Base-by-base conservation (phyloP, 2,888 invertebrate species). In the Tetramorium bicarinatum region DNA sequence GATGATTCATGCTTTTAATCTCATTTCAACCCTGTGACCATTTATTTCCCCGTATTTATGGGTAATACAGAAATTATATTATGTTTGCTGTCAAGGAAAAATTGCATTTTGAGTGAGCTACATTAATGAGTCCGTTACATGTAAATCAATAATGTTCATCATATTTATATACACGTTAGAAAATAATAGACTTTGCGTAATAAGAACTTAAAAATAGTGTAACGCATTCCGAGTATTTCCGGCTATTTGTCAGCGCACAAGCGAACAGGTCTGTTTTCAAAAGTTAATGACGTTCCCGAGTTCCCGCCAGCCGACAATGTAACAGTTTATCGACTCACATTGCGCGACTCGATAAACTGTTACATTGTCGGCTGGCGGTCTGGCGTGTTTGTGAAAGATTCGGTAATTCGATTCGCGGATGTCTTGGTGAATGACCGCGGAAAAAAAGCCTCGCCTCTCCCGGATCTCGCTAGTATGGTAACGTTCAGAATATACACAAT, bases 341-440 rank as follows among this genome's bases (percentile, higher is more conserved):
- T n/a, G 77, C 54, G 15, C n/a, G 25, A 47, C 3, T 6, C 56
- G 67, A 79, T 76, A 76, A 76, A 67, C 67, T 67, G 77, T 79
- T 77, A 38, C 44, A 67, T 79, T 62, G 61, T 79, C n/a, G 66
- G 7, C 15, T 29, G 3, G 41, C 38, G 13, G 29, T 1, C 76
- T 34, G 8, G 38, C 7, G 44, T 56, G 21, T 79, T 79, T 21
- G 56, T 67, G 67, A 67, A 59, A 79, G 67, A 76, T 76, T 76
- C 52, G 66, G 52, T n/a, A 44, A 77, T 79, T 79, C 56, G 67
- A 67, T 38, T 54, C 56, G 54, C 54, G 54, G 49, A 66, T 62
- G 52, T 44, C 56, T 77, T 44, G 41, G 66, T 67, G 77, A 77
- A 77, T 77, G 77, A 77, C 66, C 66, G 66, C 66, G 54, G 54